phyloP scores from a whole-genome alignment of 2,888 invertebrate species.

The Volucella inanis region DNA sequence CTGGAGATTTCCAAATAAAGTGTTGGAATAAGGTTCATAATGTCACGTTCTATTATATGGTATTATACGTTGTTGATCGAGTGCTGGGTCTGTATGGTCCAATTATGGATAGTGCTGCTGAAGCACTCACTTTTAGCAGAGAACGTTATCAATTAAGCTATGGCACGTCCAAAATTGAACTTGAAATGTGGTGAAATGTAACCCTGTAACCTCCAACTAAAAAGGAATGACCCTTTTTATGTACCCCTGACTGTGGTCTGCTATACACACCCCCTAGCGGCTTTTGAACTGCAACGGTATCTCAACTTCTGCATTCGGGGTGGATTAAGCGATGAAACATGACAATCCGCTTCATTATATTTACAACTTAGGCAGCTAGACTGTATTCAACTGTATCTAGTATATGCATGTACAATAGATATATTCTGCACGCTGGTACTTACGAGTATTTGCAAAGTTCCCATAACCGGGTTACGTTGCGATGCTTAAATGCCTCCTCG shows the following conservation, averaged over 20 bases:
- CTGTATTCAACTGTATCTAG: conserved; percentile 19
- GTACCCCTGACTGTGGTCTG: conserved; percentile 38
- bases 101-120: too few species aligned
- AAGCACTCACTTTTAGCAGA: too few species aligned
- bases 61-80: too few species aligned
- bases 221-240: not conserved
- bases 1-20: too few species aligned
- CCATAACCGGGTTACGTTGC: conserved; percentile 69
- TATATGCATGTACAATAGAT: too few species aligned
- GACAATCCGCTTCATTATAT: conserved; percentile 37
- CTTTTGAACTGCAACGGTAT: conserved; percentile 31
- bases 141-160: too few species aligned
- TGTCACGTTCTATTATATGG: too few species aligned
- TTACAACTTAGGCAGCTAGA: conserved; percentile 49
- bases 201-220: not conserved
- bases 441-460: conserved; percentile 45
- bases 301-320: conserved; percentile 9
- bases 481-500: conserved; percentile 55
- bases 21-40: too few species aligned
- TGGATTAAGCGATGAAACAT: conserved; percentile 19
- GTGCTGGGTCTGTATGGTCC: too few species aligned
- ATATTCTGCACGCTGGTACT: conserved; percentile 12
- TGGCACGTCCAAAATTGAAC: too few species aligned
- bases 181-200: not conserved
- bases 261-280: conserved; percentile 53